Base-by-base conservation (phyloP, 2,888 invertebrate species). In the Melolontha melolontha region DNA sequence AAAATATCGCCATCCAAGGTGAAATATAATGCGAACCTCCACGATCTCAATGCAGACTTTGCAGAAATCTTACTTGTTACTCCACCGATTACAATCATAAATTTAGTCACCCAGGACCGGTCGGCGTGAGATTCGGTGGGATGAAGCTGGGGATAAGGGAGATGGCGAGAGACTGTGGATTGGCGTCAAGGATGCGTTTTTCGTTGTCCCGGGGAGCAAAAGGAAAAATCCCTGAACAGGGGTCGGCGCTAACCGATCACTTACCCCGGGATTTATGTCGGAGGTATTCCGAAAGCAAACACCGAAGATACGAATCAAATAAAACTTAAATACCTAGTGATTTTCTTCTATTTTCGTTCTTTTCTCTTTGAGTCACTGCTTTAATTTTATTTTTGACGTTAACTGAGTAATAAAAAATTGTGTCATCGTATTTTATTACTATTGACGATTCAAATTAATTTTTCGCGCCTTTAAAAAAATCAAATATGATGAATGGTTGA, bases 181-280 rank as follows among this genome's bases (percentile, higher is more conserved):
- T 81, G 81, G 81, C 79, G 75, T 74, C 74, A 77, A 76, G 77
- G 70, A 74, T 74, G 77, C 59, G 59, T 16, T 62, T 44, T 78
- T 78, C 75, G 81, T 34, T 34, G 34, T 10, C 34, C 8, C 6
- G 34, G 6, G 34, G 6, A 34, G 81, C 79, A 34, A 62, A 62
- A 77, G 77, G 78, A 82, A 82, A 82, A 82, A 81, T 82, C 81
- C 82, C 82, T 73, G 75, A 78, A 78, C 81, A 80, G 81, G 82
- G 81, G 82, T 81, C 79, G 78, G 81, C 77, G 82, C 78, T 81
- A 82, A 82, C 83, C 82, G 82, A 82, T 83, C 83, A 81, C 82
- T 83, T 83, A 82, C 82, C 80, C 79, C 75, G 75, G 78, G 82
- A 83, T 83, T 83, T 83, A 82, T 83, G 83, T 80, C 75, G 79